These are phyloP conservation scores for Muricea muricata DNA, from an alignment of 92 coral and sea anemone genomes.

Conservation along the genomic window DNA sequence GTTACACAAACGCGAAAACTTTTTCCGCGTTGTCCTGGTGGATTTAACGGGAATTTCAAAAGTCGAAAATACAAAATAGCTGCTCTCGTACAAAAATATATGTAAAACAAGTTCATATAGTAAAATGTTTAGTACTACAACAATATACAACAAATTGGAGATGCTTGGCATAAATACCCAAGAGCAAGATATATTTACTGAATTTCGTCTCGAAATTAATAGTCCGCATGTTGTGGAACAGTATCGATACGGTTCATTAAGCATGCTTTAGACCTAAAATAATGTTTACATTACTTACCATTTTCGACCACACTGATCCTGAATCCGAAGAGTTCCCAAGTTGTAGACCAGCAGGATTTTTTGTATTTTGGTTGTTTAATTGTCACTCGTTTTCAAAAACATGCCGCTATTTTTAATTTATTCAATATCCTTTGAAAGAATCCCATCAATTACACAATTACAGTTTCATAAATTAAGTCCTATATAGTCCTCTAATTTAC, in stretches of 20 bases:
- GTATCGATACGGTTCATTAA: neutral
- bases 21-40: no score
- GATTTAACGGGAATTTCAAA: no score
- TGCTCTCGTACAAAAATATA: no score
- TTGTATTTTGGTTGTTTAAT: slow-evolving; percentile 4
- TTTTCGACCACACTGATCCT: slow-evolving; percentile 5
- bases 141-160: no score
- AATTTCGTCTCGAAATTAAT: neutral
- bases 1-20: no score
- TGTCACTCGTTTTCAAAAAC: neutral
- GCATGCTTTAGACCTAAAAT: neutral
- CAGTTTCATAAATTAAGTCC: no score
- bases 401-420: slow-evolving; percentile 9
- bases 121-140: no score
- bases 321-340: slow-evolving; percentile 31
- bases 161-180: no score
- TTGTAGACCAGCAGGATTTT: slow-evolving; percentile 14
- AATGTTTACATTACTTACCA: slow-evolving; percentile 11
- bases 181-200: no score
- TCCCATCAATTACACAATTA: neutral
- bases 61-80: no score
- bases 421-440: neutral
- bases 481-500: slow-evolving; percentile 10
- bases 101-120: no score
- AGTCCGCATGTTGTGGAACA: slow-evolving; percentile 2